Conservation (phyloP, 2,113 vertebrate species). For the Jaculus jaculus region DNA sequence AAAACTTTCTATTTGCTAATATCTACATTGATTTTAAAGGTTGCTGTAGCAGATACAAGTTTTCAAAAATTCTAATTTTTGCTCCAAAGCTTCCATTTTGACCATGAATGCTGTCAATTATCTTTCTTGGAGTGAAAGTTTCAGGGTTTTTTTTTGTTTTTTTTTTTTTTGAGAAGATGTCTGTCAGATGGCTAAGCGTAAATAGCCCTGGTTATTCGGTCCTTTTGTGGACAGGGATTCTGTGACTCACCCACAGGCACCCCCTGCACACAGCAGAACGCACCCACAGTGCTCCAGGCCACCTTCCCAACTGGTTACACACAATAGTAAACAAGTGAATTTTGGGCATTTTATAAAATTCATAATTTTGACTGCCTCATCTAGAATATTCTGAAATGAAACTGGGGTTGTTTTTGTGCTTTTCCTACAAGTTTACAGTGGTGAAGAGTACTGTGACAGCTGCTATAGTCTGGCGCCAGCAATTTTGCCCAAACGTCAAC, state of each 20-base stretch:
- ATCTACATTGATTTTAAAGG: neutral
- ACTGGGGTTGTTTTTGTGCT: neutral
- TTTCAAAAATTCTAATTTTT: constrained; percentile 47
- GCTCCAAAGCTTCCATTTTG: neutral
- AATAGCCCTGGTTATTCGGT: neutral
- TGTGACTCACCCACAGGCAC: neutral
- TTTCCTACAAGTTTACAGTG: neutral
- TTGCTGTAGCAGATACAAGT: neutral
- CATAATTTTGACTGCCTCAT: constrained; percentile 29
- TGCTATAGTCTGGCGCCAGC: neutral
- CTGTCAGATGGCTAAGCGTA: neutral
- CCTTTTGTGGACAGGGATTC: neutral
- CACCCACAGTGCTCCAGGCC: neutral
- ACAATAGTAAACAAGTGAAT: neutral
- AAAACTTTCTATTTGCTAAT: constrained; percentile 14
- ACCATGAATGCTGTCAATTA: neutral
- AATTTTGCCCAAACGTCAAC: constrained; percentile 28
- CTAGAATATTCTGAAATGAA: neutral
- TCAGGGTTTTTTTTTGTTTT: neutral
- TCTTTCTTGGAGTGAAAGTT: neutral
- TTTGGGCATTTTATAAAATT: constrained; percentile 39
- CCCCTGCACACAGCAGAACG: neutral
- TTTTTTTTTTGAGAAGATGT: constrained; percentile 35
- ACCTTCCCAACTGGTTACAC: neutral
- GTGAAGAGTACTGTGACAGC: neutral